A percentile compares a stretch with the other conserved stretches of the same genome.
Evolutionary conservation across 2,113 vertebrate genomes (phyloP).

Genomic region (Diadophis punctatus): DNA sequence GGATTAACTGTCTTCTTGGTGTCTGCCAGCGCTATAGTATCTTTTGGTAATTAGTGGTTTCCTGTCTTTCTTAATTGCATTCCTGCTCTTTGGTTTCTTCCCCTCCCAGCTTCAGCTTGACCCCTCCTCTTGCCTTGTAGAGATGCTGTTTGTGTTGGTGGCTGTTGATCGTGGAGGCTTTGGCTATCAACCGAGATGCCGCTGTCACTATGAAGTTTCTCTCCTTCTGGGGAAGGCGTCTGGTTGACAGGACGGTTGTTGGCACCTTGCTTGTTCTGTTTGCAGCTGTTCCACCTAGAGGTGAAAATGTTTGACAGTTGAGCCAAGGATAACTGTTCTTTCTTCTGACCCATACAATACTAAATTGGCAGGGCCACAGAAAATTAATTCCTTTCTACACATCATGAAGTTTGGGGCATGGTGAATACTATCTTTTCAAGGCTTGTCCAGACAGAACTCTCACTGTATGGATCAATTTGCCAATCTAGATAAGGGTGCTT

Average conservation of each 20-base stretch:
- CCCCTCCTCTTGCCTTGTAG: constrained; percentile 65
- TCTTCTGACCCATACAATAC: neutral
- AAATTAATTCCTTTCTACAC: neutral
- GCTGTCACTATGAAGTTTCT: constrained; percentile 97
- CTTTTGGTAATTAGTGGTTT: neutral
- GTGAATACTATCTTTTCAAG: neutral
- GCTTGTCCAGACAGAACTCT: neutral
- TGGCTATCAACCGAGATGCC: constrained; percentile 98
- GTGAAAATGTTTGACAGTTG: neutral
- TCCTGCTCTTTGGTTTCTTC: neutral
- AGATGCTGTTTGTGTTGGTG: constrained; percentile 70
- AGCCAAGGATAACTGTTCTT: neutral
- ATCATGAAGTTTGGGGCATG: neutral
- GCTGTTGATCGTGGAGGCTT: constrained; percentile 91
- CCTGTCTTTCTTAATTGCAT: neutral
- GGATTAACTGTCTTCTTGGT: neutral
- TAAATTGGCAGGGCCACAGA: neutral
- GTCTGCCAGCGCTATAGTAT: neutral
- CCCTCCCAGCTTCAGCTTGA: neutral
- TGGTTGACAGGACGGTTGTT: constrained; percentile 91
- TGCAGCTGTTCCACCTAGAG: constrained; percentile 95
- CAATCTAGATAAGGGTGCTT: neutral
- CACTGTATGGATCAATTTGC: neutral
- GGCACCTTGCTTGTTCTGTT: constrained; percentile 93
- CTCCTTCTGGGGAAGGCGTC: constrained; percentile 90